Evolutionary conservation across 2,113 vertebrate genomes (phyloP).

Genomic region (Otocyon megalotis): DNA sequence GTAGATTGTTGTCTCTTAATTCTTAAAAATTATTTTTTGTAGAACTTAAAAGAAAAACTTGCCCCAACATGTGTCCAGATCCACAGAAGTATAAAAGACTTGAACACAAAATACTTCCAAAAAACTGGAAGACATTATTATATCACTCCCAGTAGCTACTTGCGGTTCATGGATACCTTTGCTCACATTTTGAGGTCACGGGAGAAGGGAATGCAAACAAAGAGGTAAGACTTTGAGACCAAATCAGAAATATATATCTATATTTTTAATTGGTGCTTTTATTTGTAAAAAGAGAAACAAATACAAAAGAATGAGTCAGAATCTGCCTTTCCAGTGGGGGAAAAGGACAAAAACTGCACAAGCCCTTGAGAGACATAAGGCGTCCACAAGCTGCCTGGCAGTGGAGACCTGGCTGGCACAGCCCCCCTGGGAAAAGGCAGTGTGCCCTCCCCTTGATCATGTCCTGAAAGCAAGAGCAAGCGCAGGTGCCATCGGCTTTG

Average conservation of each 20-base stretch:
- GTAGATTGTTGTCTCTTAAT: constrained; percentile 23
- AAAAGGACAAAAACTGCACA: background rate
- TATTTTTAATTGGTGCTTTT: background rate
- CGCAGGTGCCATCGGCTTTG: background rate
- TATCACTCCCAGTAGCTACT: constrained; percentile 75
- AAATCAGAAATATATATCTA: background rate
- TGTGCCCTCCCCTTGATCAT: too few relatives aligned
- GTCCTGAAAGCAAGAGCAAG: background rate
- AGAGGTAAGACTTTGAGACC: constrained; percentile 74
- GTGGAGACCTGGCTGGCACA: background rate
- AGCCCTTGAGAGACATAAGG: background rate
- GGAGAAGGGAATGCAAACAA: constrained; percentile 53
- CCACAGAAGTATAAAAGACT: constrained; percentile 72
- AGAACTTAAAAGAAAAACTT: constrained; percentile 76
- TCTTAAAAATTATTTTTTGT: constrained; percentile 60
- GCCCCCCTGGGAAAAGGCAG: background rate
- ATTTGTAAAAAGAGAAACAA: background rate
- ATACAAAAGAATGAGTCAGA: background rate
- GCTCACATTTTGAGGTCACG: constrained; percentile 55
- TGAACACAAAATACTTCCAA: constrained; percentile 68
- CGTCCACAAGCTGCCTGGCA: rapidly evolving
- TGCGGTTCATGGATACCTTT: constrained; percentile 82
- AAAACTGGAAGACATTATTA: constrained; percentile 72
- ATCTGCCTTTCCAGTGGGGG: background rate
- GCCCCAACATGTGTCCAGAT: constrained; percentile 75